Conservation (phyloP, 2,113 vertebrate genomes). For the Ceyx cyanopectus region DNA sequence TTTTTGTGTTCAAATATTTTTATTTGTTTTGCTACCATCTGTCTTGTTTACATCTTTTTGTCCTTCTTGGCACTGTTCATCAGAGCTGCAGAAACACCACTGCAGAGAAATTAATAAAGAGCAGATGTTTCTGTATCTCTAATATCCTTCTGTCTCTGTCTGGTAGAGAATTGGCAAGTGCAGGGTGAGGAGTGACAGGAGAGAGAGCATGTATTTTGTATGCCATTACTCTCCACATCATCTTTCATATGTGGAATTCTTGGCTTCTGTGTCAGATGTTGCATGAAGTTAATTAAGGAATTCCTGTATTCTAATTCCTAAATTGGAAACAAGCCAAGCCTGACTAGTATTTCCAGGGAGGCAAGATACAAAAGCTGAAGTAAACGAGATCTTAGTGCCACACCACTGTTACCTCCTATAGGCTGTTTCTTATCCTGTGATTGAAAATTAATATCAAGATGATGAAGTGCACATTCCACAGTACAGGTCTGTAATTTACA, state of each 20-base stretch:
- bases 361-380: background rate
- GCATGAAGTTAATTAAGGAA: background rate
- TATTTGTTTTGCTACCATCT: background rate
- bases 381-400: background rate
- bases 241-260: background rate
- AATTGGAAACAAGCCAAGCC: background rate
- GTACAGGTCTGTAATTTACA: background rate
- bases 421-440: background rate
- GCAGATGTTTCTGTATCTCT: background rate
- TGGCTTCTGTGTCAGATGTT: background rate
- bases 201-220: background rate
- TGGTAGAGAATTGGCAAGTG: background rate
- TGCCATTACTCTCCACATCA: background rate
- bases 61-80: rapidly evolving
- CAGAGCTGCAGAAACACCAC: background rate
- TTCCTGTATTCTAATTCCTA: conserved; percentile 1
- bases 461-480: background rate
- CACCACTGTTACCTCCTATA: background rate
- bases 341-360: background rate
- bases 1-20: background rate
- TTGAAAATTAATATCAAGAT: background rate
- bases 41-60: rapidly evolving
- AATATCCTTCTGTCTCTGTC: background rate
- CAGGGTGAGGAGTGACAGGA: background rate
- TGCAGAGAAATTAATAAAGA: background rate